A percentile compares a stretch with the other conserved stretches of the same genome.
Conservation (phyloP, 2,888 invertebrate genomes). For the Campoplex capitator region DNA sequence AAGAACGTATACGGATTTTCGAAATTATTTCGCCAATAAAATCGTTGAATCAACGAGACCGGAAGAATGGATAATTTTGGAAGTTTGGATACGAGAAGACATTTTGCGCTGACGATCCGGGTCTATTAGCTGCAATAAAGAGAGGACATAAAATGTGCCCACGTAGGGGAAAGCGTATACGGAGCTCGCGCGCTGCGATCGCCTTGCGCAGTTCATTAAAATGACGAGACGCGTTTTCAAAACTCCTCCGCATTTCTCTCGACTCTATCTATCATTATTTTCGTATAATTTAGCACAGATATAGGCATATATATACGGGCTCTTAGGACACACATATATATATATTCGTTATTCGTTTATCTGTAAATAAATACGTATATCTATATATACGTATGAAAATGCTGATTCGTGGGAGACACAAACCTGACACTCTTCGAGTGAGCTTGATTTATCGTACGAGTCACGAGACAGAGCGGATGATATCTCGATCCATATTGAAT, state of each 20-base stretch:
- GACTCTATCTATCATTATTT: conserved; percentile 13
- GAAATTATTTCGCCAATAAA: not conserved
- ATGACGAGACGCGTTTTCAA: conserved; percentile 41
- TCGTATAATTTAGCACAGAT: not conserved
- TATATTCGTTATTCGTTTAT: not conserved
- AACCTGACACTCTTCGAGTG: conserved; percentile 52
- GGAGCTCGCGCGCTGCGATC: not conserved
- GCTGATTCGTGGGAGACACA: conserved; percentile 26
- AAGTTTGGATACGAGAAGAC: not conserved
- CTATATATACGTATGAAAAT: not conserved
- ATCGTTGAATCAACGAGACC: not conserved
- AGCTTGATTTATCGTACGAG: conserved; percentile 73
- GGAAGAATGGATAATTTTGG: not conserved
- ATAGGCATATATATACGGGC: not conserved
- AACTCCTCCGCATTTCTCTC: conserved; percentile 26
- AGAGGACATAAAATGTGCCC: conserved; percentile 36
- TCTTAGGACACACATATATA: too few species aligned
- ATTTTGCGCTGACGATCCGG: conserved; percentile 25
- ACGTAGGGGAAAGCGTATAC: conserved; percentile 26
- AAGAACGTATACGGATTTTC: not conserved
- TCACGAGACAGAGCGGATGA: conserved; percentile 65
- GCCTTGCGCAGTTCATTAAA: conserved; percentile 45
- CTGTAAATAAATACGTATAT: not conserved
- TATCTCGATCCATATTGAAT: conserved; percentile 43
- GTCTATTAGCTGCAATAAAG: conserved; percentile 36